Conservation (phyloP, 2,797 vertebrate species). For the Cuniculus paca region DNA sequence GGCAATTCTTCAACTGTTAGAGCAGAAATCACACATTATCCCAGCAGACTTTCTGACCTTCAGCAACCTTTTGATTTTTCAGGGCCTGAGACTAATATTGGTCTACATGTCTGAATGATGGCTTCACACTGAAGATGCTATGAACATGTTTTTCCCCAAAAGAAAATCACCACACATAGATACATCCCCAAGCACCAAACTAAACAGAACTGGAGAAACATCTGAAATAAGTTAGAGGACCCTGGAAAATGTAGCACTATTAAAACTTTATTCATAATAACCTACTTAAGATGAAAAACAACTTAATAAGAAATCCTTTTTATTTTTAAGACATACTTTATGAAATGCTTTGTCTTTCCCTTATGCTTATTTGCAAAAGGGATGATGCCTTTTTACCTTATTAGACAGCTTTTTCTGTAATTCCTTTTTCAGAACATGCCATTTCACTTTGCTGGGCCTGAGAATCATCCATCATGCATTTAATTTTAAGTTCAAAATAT, state of each 20-base stretch:
- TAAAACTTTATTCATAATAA: not conserved
- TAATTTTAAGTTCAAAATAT: constrained; percentile 73
- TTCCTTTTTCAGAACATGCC: constrained; percentile 33
- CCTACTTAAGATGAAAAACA: not conserved
- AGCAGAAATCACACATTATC: not conserved
- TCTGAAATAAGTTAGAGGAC: not conserved
- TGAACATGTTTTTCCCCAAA: not conserved
- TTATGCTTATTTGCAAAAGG: not conserved
- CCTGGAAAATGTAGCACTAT: not conserved
- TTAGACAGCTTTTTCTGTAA: not conserved
- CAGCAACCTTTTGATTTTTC: constrained; percentile 40
- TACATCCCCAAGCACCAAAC: not conserved
- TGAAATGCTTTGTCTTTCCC: not conserved
- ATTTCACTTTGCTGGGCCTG: not conserved
- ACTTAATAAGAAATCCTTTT: not conserved
- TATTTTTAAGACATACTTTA: not conserved
- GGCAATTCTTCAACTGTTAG: not conserved
- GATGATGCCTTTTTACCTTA: not conserved
- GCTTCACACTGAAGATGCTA: not conserved
- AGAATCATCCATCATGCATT: constrained; percentile 43
- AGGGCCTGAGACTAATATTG: not conserved
- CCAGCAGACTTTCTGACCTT: not conserved
- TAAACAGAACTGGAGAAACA: not conserved
- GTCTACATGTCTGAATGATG: not conserved
- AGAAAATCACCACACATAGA: not conserved